Evolutionary conservation across 2,797 vertebrate genomes (phyloP), one percentile per base, ranked within the genome.

Genomic region (Enteromius viviparus): DNA sequence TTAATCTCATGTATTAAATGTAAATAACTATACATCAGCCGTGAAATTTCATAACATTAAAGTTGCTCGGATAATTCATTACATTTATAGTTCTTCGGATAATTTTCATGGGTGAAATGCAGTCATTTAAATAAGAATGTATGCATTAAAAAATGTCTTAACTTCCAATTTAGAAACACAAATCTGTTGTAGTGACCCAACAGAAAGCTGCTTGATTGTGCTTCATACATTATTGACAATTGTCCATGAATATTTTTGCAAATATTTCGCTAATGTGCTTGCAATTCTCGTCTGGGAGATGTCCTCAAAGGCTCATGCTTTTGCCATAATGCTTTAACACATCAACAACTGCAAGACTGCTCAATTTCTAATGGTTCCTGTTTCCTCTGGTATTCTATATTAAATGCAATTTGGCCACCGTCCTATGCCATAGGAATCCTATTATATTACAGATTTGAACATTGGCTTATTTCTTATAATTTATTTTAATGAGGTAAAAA

Each of bases 401-500:
- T 51, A 26, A 37, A 75, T 76, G n/a, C n/a, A 21, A 37, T 76
- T 76, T 65, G 58, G 69, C 80, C 80, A 65, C 58, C 29, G 12
- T 74, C 42, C 40, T 74, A 26, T 65, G 58, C 55, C 21, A n/a
- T 74, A 49, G 42, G 55, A 74, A n/a, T 78, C 53, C 65, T 78
- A 12, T 69, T 84, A 49, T 81, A 19, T 53, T 53, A 68, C 51
- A 76, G 4, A 37, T 78, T 60, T 49, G n/a, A 82, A 53, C 58
- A n/a, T 60, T 78, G 66, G n/a, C 55, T 79, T 69, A 34, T 80
- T 77, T 86, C 3, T 70, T 79, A 76, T 66, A 80, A 58, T 68
- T 71, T 66, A 77, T 9, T 34, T 66, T 81, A 3, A 78, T 78
- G 65, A 80, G 49, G 64, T 49, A 83, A 87, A 37, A 76, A 71